Conservation (phyloP, 2,797 vertebrate genomes). For the Chiloscyllium punctatum region DNA sequence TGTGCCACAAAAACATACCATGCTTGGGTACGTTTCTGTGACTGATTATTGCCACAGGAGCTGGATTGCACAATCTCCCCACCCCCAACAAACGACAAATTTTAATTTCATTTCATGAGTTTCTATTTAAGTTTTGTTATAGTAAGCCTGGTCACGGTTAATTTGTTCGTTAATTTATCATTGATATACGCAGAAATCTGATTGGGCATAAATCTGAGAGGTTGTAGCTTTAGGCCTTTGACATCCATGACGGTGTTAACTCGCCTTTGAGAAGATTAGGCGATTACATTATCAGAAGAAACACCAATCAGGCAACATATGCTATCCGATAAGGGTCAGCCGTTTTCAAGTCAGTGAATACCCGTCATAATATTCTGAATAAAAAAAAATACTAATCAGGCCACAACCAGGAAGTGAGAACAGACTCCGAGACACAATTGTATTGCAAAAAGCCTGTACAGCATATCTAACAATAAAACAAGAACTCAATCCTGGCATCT, state of each 20-base stretch:
- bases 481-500: not conserved
- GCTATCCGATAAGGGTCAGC: not conserved
- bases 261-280: not conserved
- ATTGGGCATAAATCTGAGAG: too few relatives aligned
- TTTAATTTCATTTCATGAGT: too few relatives aligned
- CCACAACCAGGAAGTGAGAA: constrained; percentile 6
- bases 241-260: not conserved
- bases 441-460: not conserved
- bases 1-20: too few relatives aligned
- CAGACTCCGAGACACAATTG: too few relatives aligned
- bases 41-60: too few relatives aligned
- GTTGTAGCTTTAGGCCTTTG: not conserved
- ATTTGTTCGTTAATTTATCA: too few relatives aligned
- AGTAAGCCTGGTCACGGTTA: too few relatives aligned
- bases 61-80: too few relatives aligned
- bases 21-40: too few relatives aligned
- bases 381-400: not conserved
- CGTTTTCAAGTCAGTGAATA: not conserved
- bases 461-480: not conserved
- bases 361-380: not conserved
- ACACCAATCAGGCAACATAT: not conserved
- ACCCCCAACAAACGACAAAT: too few relatives aligned
- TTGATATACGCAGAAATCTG: too few relatives aligned
- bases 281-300: not conserved
- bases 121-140: too few relatives aligned